These are phyloP conservation scores for Andrena praecox DNA, from an alignment of 2,888 invertebrate genomes.

Conservation along the genomic window DNA sequence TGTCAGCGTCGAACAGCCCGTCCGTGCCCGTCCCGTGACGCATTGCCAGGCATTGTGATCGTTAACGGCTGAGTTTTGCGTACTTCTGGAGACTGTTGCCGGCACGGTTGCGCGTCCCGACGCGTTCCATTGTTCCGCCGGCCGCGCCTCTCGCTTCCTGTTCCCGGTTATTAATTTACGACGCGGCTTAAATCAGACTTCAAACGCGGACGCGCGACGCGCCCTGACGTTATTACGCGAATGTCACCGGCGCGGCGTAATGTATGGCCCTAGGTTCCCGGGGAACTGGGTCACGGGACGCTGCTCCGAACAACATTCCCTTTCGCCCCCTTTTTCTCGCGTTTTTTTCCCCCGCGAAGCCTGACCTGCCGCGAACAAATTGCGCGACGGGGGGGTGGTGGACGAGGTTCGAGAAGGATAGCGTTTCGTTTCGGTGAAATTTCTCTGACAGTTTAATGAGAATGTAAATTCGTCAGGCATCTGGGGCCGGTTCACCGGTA, in stretches of 20 bases:
- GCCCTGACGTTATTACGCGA: slow-evolving; percentile 36
- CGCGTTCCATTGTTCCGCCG: slow-evolving; percentile 20
- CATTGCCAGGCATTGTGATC: background rate
- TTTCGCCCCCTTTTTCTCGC: background rate
- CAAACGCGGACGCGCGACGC: slow-evolving; percentile 23
- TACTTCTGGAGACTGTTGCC: slow-evolving; percentile 24
- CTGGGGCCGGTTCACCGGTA: slow-evolving; percentile 15
- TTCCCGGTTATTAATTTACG: slow-evolving; percentile 51
- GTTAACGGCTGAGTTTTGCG: slow-evolving; percentile 4
- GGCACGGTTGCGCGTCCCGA: slow-evolving; percentile 19
- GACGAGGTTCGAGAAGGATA: background rate
- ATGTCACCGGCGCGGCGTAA: slow-evolving; percentile 34
- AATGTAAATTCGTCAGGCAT: slow-evolving; percentile 22
- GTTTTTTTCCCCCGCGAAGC: background rate
- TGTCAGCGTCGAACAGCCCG: background rate
- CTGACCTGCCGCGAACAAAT: background rate
- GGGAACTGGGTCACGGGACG: slow-evolving; percentile 29
- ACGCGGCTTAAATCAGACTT: slow-evolving; percentile 49
- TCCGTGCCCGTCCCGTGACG: background rate
- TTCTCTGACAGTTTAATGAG: background rate
- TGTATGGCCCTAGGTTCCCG: slow-evolving; percentile 6
- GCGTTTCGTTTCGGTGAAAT: background rate
- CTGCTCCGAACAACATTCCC: background rate
- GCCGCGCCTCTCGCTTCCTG: slow-evolving; percentile 18
- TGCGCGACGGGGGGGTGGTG: background rate